phyloP scores from a whole-genome alignment of 2,113 vertebrate genomes.

The Monarcha castaneiventris region DNA sequence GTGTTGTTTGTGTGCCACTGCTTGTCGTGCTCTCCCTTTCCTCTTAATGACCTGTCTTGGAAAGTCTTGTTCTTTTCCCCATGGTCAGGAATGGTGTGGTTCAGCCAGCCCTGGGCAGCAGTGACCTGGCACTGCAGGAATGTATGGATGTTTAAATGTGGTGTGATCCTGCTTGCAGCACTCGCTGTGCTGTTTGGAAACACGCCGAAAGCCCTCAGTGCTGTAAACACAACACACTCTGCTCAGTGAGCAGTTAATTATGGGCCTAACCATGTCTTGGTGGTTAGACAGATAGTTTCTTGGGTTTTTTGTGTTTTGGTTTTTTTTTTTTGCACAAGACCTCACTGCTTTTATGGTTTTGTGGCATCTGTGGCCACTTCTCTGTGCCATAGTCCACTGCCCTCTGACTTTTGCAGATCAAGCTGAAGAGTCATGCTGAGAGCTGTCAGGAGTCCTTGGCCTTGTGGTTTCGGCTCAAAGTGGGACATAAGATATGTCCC shows the following conservation, averaged over 20 bases:
- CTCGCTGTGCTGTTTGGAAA: not conserved
- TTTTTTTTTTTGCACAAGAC: not conserved
- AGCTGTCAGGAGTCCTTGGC: not conserved
- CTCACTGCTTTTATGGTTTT: not conserved
- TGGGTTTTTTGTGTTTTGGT: not conserved
- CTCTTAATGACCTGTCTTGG: not conserved
- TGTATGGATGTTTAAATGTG: not conserved
- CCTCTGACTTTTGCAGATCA: not conserved
- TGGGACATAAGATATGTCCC: not conserved
- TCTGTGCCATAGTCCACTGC: not conserved
- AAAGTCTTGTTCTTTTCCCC: not conserved
- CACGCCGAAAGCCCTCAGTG: fast-evolving
- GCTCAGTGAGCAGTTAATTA: not conserved
- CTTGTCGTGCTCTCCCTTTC: not conserved
- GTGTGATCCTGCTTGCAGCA: not conserved
- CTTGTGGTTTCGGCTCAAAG: not conserved
- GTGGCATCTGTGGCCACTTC: not conserved
- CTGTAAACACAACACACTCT: not conserved
- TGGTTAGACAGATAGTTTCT: not conserved
- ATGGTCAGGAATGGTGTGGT: not conserved
- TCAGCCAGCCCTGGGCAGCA: not conserved
- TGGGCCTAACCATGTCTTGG: not conserved
- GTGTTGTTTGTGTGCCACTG: not conserved
- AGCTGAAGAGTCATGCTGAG: not conserved
- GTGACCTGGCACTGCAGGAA: not conserved